Conservation (phyloP, 2,888 invertebrate species). For the Ochropleura leucogaster region DNA sequence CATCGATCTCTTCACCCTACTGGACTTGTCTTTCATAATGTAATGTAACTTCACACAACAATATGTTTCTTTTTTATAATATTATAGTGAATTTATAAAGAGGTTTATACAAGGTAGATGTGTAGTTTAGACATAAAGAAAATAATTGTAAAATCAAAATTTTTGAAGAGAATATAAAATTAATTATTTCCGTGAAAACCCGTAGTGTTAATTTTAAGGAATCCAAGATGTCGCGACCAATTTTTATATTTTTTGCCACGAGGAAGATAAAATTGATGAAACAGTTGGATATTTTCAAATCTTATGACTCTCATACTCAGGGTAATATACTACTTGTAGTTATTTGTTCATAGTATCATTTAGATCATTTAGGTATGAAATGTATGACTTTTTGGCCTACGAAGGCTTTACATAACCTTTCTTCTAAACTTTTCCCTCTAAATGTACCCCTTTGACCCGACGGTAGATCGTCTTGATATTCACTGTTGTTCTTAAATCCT, state of each 20-base stretch:
- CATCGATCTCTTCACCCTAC: constrained; percentile 65
- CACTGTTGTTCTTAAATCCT: constrained; percentile 78
- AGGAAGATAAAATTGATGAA: constrained; percentile 72
- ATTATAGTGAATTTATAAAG: constrained; percentile 87
- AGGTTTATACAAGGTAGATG: constrained; percentile 91
- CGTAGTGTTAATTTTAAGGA: constrained; percentile 85
- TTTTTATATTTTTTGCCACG: constrained; percentile 83
- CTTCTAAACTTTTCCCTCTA: constrained; percentile 69
- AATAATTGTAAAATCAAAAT: constrained; percentile 76
- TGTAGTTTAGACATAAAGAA: constrained; percentile 85
- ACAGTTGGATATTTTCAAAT: constrained; percentile 78
- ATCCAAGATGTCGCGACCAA: constrained; percentile 83
- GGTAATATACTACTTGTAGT: constrained; percentile 86
- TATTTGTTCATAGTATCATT: constrained; percentile 77
- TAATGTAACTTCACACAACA: constrained; percentile 63
- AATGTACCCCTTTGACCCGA: constrained; percentile 64
- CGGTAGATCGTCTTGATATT: constrained; percentile 70
- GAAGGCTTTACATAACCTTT: constrained; percentile 74
- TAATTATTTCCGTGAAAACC: constrained; percentile 76
- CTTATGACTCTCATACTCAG: constrained; percentile 89
- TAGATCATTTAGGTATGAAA: constrained; percentile 75
- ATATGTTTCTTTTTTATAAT: constrained; percentile 69
- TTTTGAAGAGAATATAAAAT: constrained; percentile 76
- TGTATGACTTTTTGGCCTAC: constrained; percentile 85
- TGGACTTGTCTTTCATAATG: constrained; percentile 56